Evolutionary conservation across 1,140 invertebrate genomes (phyloP).

Genomic region (Sesamia nonagrioides): DNA sequence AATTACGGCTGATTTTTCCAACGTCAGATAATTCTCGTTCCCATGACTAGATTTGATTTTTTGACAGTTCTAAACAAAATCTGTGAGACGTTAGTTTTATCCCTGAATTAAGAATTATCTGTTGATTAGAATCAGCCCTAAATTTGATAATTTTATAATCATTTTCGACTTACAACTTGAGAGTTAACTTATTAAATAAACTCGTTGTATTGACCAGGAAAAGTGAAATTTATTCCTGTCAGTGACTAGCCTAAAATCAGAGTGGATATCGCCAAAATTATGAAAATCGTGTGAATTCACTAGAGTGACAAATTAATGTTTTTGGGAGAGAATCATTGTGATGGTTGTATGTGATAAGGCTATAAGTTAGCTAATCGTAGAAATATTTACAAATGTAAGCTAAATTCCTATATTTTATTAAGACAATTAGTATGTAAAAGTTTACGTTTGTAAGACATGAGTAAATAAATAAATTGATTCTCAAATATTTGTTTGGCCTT

Average conservation of each 20-base stretch:
- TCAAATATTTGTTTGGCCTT: slow-evolving; percentile 58
- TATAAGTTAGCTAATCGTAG: slow-evolving; percentile 32
- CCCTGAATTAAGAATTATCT: too few relatives aligned
- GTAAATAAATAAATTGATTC: slow-evolving; percentile 71
- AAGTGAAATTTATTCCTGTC: neutral
- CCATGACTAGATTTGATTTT: too few relatives aligned
- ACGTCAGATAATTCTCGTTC: too few relatives aligned
- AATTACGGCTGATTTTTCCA: too few relatives aligned
- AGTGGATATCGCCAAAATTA: slow-evolving; percentile 29
- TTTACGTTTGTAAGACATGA: slow-evolving; percentile 75
- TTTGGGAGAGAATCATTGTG: slow-evolving; percentile 60
- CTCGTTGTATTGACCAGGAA: too few relatives aligned
- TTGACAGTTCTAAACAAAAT: too few relatives aligned
- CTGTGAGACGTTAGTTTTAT: too few relatives aligned
- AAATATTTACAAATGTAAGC: slow-evolving; percentile 65
- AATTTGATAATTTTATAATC: too few relatives aligned
- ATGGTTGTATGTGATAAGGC: slow-evolving; percentile 82
- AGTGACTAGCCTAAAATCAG: slow-evolving; percentile 7
- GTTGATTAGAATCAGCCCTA: too few relatives aligned
- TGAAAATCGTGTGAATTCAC: slow-evolving; percentile 6
- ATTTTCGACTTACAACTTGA: too few relatives aligned
- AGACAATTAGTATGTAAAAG: slow-evolving; percentile 63
- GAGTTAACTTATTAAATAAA: too few relatives aligned
- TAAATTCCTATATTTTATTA: slow-evolving; percentile 85
- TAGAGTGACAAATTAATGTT: slow-evolving; percentile 15